Evolutionary conservation across 2,113 vertebrate species (phyloP).

Genomic region (Rhabdomys dilectus): DNA sequence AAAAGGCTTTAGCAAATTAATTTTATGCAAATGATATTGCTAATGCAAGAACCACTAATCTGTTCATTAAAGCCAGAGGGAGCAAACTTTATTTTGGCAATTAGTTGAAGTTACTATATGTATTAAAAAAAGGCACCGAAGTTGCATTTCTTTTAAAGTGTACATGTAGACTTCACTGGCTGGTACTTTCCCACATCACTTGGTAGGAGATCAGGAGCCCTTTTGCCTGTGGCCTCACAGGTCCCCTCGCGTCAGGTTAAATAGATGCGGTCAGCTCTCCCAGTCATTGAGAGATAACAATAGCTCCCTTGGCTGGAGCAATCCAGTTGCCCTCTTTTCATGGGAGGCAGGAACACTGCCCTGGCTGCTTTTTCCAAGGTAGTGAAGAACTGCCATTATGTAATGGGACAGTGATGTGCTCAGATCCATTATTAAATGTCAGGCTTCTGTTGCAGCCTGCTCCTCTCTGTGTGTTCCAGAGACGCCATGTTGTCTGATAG

Average conservation of each 20-base stretch:
- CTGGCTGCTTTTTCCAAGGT: background rate
- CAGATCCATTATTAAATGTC: constrained; percentile 62
- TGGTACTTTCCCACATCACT: background rate
- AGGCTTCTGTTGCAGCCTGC: constrained; percentile 19
- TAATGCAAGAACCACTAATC: constrained; percentile 76
- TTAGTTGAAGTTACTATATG: constrained; percentile 70
- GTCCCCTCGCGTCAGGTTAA: background rate
- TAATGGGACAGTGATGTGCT: constrained; percentile 24
- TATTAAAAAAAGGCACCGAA: constrained; percentile 61
- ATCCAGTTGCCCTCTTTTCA: too few species aligned
- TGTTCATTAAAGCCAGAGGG: constrained; percentile 79
- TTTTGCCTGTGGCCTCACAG: background rate
- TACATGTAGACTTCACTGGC: background rate
- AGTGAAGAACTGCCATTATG: constrained; percentile 31
- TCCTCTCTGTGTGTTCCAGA: background rate
- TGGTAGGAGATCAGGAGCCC: background rate
- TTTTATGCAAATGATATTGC: constrained; percentile 80
- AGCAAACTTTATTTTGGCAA: constrained; percentile 78
- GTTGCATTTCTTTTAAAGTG: constrained; percentile 43
- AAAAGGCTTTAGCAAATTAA: constrained; percentile 80
- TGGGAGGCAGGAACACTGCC: background rate
- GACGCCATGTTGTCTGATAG: constrained; percentile 55
- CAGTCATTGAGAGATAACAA: background rate
- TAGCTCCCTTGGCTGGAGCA: background rate
- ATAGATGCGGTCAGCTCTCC: background rate